Base-by-base conservation (phyloP, 2,113 vertebrate species). In the Dicentrarchus labrax region DNA sequence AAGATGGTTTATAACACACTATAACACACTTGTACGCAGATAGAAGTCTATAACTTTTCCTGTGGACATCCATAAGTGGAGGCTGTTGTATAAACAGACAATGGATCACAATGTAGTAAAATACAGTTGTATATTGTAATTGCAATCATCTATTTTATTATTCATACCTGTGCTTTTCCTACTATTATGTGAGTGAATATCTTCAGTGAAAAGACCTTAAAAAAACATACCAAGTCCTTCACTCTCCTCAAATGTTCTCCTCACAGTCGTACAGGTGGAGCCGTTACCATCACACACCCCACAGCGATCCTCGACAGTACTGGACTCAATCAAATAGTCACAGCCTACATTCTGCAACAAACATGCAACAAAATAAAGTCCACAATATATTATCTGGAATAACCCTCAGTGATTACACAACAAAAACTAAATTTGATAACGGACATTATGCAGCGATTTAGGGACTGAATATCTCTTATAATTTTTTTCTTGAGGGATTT, bases 271-370 rank as follows among this genome's bases (percentile, higher is more conserved):
- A 59, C 98, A 99, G 79, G 97, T 97, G 24, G 98, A 98, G 50
- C 96, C 96, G 0, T 99, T 96, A 5, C 98, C 97, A 0, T 92
- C 95, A 82, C 98, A 99, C 0, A 99, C 96, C 0, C 98, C 98
- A 0, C 98, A 99, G 36, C 95, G 97, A 85, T 99, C 98, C 93
- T 98, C 97, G 0, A 94, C 60, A 0, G 97, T 97, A 0, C 88
- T 92, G 0, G 98, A 99, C 80, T 97, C 97, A 0, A 99, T 98
- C 92, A 96, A 94, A 0, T 96, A 97, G 95, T 99, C 98, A 0
- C 98, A 99, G 92, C 98, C 98, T 51, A 99, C 90, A 0, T 93
- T 97, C 98, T 99, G 96, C 48, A 93, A 90, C 61, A 91, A 17
- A 86, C 12, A 89, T 1, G 11, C 6, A 61, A 12, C 59, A 69